Evolutionary conservation across 1,140 invertebrate species (phyloP).

Genomic region (Drosophila lowei): DNA sequence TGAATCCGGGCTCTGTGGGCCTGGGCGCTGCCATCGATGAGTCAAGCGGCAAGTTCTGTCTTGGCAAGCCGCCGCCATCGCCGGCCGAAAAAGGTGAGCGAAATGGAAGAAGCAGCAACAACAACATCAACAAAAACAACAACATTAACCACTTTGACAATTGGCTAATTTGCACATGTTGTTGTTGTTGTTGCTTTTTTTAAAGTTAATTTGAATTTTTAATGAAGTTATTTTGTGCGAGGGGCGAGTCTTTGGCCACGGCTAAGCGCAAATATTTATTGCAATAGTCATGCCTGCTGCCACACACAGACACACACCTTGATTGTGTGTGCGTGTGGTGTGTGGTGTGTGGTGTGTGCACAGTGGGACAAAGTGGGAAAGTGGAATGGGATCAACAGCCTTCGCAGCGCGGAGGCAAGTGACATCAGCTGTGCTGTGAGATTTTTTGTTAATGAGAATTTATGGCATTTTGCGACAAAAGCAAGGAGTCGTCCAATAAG

Average conservation of each 20-base stretch:
- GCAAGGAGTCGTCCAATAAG: not conserved
- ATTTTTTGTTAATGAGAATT: conserved; percentile 5
- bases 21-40: conserved; percentile 78
- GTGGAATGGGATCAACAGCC: conserved; percentile 49
- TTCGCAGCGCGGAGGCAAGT: conserved; percentile 22
- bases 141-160: conserved; percentile 19
- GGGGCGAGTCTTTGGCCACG: conserved; percentile 52
- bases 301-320: conserved; percentile 9
- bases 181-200: conserved; percentile 14
- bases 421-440: conserved; percentile 28
- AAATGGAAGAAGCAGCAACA: conserved; percentile 19
- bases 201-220: conserved; percentile 74
- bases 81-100: conserved; percentile 77
- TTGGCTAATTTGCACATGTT: conserved; percentile 33
- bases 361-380: conserved; percentile 40
- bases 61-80: conserved; percentile 75
- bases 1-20: conserved; percentile 57
- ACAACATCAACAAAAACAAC: conserved; percentile 24
- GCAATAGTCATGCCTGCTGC: conserved; percentile 65
- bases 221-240: conserved; percentile 71
- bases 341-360: no score
- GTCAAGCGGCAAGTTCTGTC: conserved; percentile 74
- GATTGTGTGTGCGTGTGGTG: conserved; percentile 10
- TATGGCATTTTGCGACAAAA: conserved; percentile 35
- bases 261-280: conserved; percentile 77